Evolutionary conservation across 2,113 vertebrate species (phyloP), one percentile per base, ranked within the genome.

Genomic region (Ochotona princeps): DNA sequence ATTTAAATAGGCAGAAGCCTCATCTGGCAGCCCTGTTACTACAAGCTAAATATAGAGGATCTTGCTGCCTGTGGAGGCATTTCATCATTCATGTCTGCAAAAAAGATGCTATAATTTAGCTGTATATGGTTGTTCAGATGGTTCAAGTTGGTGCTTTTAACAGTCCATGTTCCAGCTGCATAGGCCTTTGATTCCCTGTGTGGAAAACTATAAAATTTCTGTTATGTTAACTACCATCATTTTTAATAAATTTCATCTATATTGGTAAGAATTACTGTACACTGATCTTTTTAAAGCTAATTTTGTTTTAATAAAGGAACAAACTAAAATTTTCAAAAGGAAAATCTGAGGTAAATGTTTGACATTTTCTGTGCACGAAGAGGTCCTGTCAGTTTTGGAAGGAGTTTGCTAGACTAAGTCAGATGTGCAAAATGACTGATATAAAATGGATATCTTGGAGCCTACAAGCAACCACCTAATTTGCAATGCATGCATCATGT

Each of bases 311-410:
- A 95, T 94, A 88, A 84, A 79, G 92, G 47, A 83, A 75, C 14
- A 73, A 85, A 94, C 93, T 94, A 92, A 94, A 92, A 86, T 88
- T 80, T 90, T 89, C 86, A 84, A 54, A 86, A 79, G 35, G 9
- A 84, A 81, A 75, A 93, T 70, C 28, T 60, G n/a, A 92, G n/a
- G 21, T 25, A 60, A 91, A 67, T 79, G 47, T 57, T 91, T 95
- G 73, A 85, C 13, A 49, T 84, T 95, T 67, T 93, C 14, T 60
- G 47, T 83, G 67, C 26, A 75, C 87, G 83, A 54, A 51, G 69
- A 87, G 7, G 49, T 7, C 49, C 21, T 76, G 28, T 89, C 9
- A 20, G 69, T 92, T 91, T 83, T 67, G 65, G 61, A 96, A 87
- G 44, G 28, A 76, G 60, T 93, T 92, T 96, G 49, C 47, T 93